Evolutionary conservation across 1,140 invertebrate species (phyloP).

Genomic region (Paraescarpia echinospica): DNA sequence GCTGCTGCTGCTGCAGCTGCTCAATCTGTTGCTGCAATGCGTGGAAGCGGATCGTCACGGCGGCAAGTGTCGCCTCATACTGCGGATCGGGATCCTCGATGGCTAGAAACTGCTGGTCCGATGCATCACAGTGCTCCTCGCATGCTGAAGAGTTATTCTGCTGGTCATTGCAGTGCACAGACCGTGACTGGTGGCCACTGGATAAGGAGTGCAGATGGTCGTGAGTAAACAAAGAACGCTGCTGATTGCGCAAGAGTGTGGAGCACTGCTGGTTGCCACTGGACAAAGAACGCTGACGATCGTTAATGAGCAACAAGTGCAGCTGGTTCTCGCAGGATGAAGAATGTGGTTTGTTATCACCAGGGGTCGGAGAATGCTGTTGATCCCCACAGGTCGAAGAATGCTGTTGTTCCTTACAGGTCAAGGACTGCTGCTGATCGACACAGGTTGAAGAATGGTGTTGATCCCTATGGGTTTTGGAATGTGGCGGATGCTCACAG

Average conservation of each 20-base stretch:
- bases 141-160: not conserved
- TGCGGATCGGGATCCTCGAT: not conserved
- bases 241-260: not conserved
- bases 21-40: not conserved
- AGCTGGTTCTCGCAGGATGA: not conserved
- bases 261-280: not conserved
- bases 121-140: not conserved
- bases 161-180: not conserved
- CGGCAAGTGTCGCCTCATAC: not conserved
- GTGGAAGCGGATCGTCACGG: not conserved
- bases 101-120: not conserved
- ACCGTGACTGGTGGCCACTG: not conserved
- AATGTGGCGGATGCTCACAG: not conserved
- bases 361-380: too few species aligned
- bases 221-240: not conserved
- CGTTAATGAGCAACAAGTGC: not conserved
- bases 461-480: not conserved
- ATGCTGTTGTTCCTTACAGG: not conserved
- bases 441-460: not conserved
- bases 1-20: not conserved
- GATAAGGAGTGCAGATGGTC: not conserved
- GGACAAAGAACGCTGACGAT: not conserved
- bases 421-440: not conserved
- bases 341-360: not conserved
- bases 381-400: not conserved